A percentile compares a stretch with the other conserved stretches of the same genome.
Evolutionary conservation across 2,113 vertebrate species (phyloP).

Genomic region (Girardinichthys multiradiatus): DNA sequence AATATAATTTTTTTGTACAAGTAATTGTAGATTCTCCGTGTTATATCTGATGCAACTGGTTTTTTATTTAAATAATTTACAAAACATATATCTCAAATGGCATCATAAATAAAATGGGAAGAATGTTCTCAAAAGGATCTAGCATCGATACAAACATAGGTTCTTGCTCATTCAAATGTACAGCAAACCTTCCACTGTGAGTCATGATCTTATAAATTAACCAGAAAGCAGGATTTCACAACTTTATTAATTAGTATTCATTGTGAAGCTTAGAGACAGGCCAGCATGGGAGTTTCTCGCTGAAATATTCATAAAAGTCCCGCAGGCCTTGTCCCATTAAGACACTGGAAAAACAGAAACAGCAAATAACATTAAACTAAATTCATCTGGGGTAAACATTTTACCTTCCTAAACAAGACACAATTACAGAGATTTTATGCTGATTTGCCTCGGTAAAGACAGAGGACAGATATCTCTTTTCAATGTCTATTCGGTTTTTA

Average conservation of each 20-base stretch:
- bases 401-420: slow-evolving; percentile 63
- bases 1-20: too few species aligned
- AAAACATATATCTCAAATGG: background rate
- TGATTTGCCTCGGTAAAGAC: slow-evolving; percentile 10
- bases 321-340: slow-evolving; percentile 49
- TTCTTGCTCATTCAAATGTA: slow-evolving; percentile 12
- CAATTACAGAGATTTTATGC: slow-evolving; percentile 54
- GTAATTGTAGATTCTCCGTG: too few species aligned
- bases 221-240: slow-evolving; percentile 46
- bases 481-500: slow-evolving; percentile 47
- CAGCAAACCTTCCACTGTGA: background rate
- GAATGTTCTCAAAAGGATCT: background rate
- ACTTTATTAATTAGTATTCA: slow-evolving; percentile 70
- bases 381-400: slow-evolving; percentile 66
- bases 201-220: slow-evolving; percentile 31
- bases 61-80: background rate
- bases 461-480: slow-evolving; percentile 29
- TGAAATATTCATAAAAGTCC: slow-evolving; percentile 70
- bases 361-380: slow-evolving; percentile 56
- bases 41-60: background rate
- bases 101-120: background rate
- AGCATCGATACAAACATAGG: background rate
- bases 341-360: slow-evolving; percentile 44
- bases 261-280: slow-evolving; percentile 55
- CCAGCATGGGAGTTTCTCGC: slow-evolving; percentile 37